Evolutionary conservation across 2,888 invertebrate genomes (phyloP).

Genomic region (Empis livida): DNA sequence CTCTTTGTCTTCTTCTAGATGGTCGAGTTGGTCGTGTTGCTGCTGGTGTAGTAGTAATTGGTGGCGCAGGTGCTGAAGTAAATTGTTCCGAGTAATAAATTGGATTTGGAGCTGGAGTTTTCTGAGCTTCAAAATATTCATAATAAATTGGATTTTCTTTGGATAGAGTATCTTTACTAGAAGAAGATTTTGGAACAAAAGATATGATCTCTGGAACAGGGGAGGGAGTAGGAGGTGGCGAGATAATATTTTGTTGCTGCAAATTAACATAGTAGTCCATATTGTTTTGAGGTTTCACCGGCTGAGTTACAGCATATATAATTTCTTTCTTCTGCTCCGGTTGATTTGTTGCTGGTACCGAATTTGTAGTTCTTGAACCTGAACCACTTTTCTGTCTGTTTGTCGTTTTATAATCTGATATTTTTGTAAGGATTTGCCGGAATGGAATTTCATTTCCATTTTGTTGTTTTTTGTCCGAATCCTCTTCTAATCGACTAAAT

Average conservation of each 20-base stretch:
- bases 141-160: slow-evolving; percentile 35
- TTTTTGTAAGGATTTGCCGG: slow-evolving; percentile 22
- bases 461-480: slow-evolving; percentile 23
- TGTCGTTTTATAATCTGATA: slow-evolving; percentile 26
- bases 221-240: slow-evolving; percentile 41
- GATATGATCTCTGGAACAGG: slow-evolving; percentile 23
- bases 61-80: slow-evolving; percentile 14
- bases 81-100: slow-evolving; percentile 23
- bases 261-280: neutral
- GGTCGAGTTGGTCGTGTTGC: neutral
- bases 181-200: slow-evolving; percentile 22
- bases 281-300: neutral
- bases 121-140: slow-evolving; percentile 33
- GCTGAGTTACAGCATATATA: neutral
- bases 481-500: slow-evolving; percentile 57
- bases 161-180: slow-evolving; percentile 19
- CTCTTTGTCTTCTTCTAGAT: neutral
- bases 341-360: slow-evolving; percentile 29
- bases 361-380: slow-evolving; percentile 33
- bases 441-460: slow-evolving; percentile 17
- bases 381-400: slow-evolving; percentile 26
- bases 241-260: slow-evolving; percentile 11
- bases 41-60: slow-evolving; percentile 9
- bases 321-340: slow-evolving; percentile 32
- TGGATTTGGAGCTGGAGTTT: slow-evolving; percentile 12